phyloP scores from a whole-genome alignment of 2,888 invertebrate species.

The Cosmia pyralina region DNA sequence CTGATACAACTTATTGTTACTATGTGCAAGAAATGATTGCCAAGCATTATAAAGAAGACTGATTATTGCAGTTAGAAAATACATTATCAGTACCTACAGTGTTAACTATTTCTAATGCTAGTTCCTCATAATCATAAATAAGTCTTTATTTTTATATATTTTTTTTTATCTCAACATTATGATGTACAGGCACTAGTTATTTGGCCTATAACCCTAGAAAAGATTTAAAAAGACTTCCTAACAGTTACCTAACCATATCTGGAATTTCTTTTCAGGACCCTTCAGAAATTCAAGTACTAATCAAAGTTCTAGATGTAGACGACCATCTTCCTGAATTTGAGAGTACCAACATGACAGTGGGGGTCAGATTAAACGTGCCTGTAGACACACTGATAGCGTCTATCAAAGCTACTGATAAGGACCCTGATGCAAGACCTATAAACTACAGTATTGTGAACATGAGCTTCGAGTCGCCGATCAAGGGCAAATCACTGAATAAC shows the following conservation, averaged over 20 bases:
- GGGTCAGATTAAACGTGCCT: constrained; percentile 93
- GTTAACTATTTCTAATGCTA: too few relatives aligned
- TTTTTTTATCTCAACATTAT: too few relatives aligned
- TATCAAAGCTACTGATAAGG: constrained; percentile 92
- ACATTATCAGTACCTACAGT: too few relatives aligned
- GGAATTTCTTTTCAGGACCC: constrained; percentile 88
- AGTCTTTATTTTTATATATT: too few relatives aligned
- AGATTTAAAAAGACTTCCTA: background rate
- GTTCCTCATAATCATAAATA: too few relatives aligned
- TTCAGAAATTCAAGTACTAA: constrained; percentile 92
- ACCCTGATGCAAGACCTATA: constrained; percentile 92
- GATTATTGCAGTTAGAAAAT: too few relatives aligned
- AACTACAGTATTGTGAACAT: constrained; percentile 91
- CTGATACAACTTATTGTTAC: background rate
- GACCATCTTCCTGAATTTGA: constrained; percentile 93
- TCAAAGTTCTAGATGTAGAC: constrained; percentile 93
- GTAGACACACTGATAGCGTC: constrained; percentile 93
- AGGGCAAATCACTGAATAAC: constrained; percentile 82
- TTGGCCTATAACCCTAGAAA: too few relatives aligned
- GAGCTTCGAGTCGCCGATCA: constrained; percentile 89
- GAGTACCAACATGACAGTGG: constrained; percentile 91
- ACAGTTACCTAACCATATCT: background rate
- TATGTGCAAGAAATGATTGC: background rate
- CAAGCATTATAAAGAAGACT: background rate
- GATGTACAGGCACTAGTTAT: too few relatives aligned